Evolutionary conservation across 2,113 vertebrate species (phyloP), one percentile per base, ranked within the genome.

Genomic region (Cyanoliseus patagonus): DNA sequence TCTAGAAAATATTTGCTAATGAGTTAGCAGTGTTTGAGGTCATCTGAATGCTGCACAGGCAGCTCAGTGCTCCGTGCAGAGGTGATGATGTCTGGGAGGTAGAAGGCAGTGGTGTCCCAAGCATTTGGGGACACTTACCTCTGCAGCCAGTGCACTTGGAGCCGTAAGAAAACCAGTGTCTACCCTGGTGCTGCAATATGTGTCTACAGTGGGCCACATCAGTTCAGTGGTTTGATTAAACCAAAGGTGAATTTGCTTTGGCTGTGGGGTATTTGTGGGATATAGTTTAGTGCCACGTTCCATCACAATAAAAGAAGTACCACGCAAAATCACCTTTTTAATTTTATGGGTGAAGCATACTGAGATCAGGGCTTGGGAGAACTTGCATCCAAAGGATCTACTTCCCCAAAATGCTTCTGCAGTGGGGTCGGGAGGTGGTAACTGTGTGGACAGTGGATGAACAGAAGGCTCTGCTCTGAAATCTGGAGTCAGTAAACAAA

Each of bases 111-210:
- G 30, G 61, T 30, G 19, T 86, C 35, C 16, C n/a, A 31, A 13
- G 35, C 46, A 18, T 80, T 2, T 68, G 24, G 35, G 22, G 37
- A 52, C 25, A 12, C 7, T 41, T 35, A 44, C 11, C 4, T 55
- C 37, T 59, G 52, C 37, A 67, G 39, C 46, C 3, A 2, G 23
- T 75, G 41, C 28, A 17, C 63, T 66, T 46, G 41, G 41, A 88
- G 69, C 39, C 0, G 0, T 84, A 41, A 31, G 44, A 31, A 69
- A 42, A 24, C 11, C 18, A 4, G 14, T 10, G 17, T 59, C 49
- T 70, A 6, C 44, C 3, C 7, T 75, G 31, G 20, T 74, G 62
- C 51, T 41, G 44, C 30, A 51, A 23, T 76, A 2, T 1, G 1
- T 55, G 55, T 35, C 70, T 59, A 19, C 63, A 67, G 73, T 18